Conservation (phyloP, 2,888 invertebrate genomes). For the Pyrochroa serraticornis region DNA sequence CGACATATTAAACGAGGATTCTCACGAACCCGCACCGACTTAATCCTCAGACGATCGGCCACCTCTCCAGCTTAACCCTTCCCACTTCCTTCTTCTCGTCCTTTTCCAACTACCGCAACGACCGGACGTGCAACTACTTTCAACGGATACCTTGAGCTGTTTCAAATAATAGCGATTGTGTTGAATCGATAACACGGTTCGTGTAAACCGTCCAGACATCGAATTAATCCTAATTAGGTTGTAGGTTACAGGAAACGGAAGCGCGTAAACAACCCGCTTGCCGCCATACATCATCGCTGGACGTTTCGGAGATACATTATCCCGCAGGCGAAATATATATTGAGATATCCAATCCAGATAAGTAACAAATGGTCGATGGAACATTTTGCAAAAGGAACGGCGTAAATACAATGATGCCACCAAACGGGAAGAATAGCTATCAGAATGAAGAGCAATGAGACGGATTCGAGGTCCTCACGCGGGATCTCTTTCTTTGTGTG, state of each 20-base stretch:
- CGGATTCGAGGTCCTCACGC: constrained; percentile 39
- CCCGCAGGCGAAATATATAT: constrained; percentile 37
- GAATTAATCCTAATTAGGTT: constrained; percentile 8
- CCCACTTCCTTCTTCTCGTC: constrained; percentile 5
- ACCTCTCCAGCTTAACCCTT: constrained; percentile 23
- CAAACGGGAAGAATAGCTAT: constrained; percentile 38
- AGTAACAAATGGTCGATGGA: constrained; percentile 46
- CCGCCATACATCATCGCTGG: constrained; percentile 16
- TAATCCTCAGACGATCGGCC: constrained; percentile 29
- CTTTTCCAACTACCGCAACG: constrained; percentile 1
- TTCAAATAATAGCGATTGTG: no score
- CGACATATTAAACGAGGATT: constrained; percentile 38
- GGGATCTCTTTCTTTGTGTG: constrained; percentile 38
- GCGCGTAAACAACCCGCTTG: constrained; percentile 12
- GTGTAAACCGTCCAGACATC: not conserved
- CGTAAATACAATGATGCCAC: constrained; percentile 36
- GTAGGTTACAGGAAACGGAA: constrained; percentile 7
- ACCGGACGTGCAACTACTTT: constrained; percentile 22
- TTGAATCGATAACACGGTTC: no score
- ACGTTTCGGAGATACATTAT: constrained; percentile 17
- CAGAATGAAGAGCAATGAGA: constrained; percentile 42
- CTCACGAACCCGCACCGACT: constrained; percentile 21
- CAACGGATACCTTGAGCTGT: not conserved
- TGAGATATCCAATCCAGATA: constrained; percentile 50
- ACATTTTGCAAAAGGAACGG: constrained; percentile 33